Conservation (phyloP, 2,888 invertebrate genomes). For the Oegoconia quadripuncta region DNA sequence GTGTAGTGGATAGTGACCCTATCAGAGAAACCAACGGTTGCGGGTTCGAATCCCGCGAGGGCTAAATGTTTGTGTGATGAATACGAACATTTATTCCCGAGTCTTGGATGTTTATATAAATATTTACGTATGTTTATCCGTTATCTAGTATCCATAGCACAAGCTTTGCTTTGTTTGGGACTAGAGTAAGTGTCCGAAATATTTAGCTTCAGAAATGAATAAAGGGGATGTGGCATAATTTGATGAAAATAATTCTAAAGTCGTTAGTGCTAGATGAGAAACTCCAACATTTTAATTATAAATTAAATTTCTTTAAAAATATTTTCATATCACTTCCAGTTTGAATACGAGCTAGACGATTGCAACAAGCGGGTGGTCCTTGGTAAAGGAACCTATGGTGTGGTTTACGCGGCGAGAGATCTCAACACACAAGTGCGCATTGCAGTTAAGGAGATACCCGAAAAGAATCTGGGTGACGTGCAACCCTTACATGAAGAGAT, state of each 20-base stretch:
- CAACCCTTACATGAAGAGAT: constrained; percentile 99
- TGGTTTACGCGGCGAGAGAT: constrained; percentile 96
- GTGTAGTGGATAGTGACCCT: no score
- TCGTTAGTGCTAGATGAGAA: not conserved
- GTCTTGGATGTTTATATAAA: no score
- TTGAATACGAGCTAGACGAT: constrained; percentile 97
- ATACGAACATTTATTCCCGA: no score
- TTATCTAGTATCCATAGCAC: no score
- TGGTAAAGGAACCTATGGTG: constrained; percentile 97
- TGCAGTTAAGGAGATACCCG: constrained; percentile 99
- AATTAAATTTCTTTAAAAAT: not conserved
- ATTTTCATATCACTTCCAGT: constrained; percentile 58
- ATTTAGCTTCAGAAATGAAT: no score
- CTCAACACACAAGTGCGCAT: constrained; percentile 95
- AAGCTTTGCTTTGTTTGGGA: no score
- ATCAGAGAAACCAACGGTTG: no score
- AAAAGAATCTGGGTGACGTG: constrained; percentile 96
- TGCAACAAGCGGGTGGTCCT: constrained; percentile 90
- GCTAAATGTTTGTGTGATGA: no score
- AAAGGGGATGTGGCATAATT: constrained; percentile 6
- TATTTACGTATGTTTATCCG: no score
- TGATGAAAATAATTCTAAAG: not conserved
- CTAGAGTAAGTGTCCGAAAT: no score
- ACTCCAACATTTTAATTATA: constrained; percentile 6
- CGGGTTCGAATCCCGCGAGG: no score